Conservation (phyloP, 64 coral and sea anemone genomes). For the Pocillopora verrucosa region DNA sequence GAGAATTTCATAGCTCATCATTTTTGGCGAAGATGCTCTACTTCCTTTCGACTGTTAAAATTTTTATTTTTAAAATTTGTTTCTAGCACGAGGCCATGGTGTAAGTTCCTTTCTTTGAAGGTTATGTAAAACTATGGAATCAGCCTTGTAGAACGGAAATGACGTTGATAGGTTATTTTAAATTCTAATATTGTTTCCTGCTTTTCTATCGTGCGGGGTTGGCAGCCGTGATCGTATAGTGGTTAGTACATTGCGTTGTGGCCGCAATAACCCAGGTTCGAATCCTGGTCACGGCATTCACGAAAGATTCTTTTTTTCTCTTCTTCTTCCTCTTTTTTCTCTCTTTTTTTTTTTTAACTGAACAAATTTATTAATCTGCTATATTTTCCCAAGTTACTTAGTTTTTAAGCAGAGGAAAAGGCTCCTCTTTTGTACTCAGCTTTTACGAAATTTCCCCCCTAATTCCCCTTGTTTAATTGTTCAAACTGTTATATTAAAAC, state of each 20-base stretch:
- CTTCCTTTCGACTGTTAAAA: neutral
- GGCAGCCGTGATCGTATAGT: conserved; percentile 77
- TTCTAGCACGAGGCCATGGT: neutral
- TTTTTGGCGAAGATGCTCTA: too few species aligned
- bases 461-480: too few species aligned
- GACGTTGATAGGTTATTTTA: neutral
- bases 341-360: neutral
- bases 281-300: conserved; percentile 54
- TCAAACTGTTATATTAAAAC: neutral
- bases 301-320: too few species aligned
- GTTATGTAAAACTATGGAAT: too few species aligned
- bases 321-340: neutral
- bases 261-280: conserved; percentile 94
- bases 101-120: neutral
- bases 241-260: conserved; percentile 84
- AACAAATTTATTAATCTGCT: neutral
- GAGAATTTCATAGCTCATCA: too few species aligned
- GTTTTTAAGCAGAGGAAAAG: too few species aligned
- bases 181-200: neutral
- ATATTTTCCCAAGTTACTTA: neutral
- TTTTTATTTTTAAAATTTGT: neutral
- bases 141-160: neutral
- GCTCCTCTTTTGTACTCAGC: too few species aligned
- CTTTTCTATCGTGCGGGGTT: neutral
- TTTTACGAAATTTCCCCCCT: too few species aligned